phyloP scores from a whole-genome alignment of 2,888 invertebrate species.

The Pyrochroa serraticornis region DNA sequence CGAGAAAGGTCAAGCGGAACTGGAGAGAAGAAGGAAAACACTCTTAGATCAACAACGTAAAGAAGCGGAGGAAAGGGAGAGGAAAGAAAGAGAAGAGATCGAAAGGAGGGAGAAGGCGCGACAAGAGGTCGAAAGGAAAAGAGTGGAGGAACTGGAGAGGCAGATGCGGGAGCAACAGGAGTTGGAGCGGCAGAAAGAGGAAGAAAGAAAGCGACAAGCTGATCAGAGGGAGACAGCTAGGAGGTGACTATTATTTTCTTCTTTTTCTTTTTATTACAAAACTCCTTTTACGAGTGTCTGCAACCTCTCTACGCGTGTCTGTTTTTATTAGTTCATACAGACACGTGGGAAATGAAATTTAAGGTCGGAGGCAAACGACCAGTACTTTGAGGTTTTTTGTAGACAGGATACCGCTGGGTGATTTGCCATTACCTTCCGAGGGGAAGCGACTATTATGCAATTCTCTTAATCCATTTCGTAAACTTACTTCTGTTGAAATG shows the following conservation, averaged over 20 bases:
- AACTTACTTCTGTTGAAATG: no score
- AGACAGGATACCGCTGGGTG: no score
- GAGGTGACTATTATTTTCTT: constrained; percentile 50
- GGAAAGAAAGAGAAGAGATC: constrained; percentile 89
- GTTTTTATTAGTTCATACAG: no score
- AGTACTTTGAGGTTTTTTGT: no score
- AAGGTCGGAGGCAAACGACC: no score
- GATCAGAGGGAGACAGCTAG: constrained; percentile 82
- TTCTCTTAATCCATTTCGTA: no score
- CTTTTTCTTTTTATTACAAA: constrained; percentile 1
- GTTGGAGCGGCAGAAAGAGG: constrained; percentile 75
- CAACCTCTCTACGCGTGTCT: no score
- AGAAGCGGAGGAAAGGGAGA: constrained; percentile 90
- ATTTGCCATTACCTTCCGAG: no score
- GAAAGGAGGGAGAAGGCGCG: constrained; percentile 84
- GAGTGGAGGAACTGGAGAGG: constrained; percentile 86
- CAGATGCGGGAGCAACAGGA: constrained; percentile 81
- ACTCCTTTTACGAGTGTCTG: no score
- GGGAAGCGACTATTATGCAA: no score
- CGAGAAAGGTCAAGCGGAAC: constrained; percentile 96
- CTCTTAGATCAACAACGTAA: constrained; percentile 89
- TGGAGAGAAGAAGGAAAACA: constrained; percentile 87
- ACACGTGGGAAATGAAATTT: no score
- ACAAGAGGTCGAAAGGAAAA: constrained; percentile 73
- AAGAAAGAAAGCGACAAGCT: constrained; percentile 77